Base-by-base conservation (phyloP, 1,140 invertebrate species). In the Calliphora vicina region DNA sequence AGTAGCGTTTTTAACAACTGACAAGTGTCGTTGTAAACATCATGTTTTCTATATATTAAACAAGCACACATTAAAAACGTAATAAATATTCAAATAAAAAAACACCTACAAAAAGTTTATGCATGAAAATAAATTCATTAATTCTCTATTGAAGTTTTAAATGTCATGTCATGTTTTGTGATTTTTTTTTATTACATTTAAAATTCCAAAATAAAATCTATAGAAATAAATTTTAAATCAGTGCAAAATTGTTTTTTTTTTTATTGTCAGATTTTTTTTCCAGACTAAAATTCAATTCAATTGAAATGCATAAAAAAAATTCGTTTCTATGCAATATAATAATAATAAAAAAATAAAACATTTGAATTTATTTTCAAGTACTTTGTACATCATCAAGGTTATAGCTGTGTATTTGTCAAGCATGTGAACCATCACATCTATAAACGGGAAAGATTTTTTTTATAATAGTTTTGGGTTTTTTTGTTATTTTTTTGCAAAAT, bases 141-240 rank as follows among this genome's bases (percentile, higher is more conserved):
- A 23, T 27, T 26, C 25, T 26, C 72, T 27, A 76, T 76, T 76
- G 73, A 35, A 9, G 73, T 42, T 76, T 73, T 73, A 73, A 73
- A 73, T 27, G 72, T 27, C 72, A 73, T 76, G 73, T n/a, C 73
- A 76, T n/a, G n/a, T n/a, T 42, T 76, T 76, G 15, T 23, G 13
- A 17, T 78, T 17, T n/a, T 2, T 43, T 78, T 78, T 78, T 35
- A 35, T 35, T 35, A 35, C 35, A 35, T 35, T 35, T 35, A 35
- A 35, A 35, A 35, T 35, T 10, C 10, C 35, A 35, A 35, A 35
- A n/a, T n/a, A n/a, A 35, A 35, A 35, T 35, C 35, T 35, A 35
- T 35, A 35, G 35, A 35, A 35, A 35, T 35, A 35, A 35, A 35
- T 8, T 35, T 1, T 8, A 35, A 35, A 35, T 35, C 35, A 35